These are phyloP conservation scores for Spodoptera picta DNA, from an alignment of 2,888 invertebrate species.

Conservation along the genomic window DNA sequence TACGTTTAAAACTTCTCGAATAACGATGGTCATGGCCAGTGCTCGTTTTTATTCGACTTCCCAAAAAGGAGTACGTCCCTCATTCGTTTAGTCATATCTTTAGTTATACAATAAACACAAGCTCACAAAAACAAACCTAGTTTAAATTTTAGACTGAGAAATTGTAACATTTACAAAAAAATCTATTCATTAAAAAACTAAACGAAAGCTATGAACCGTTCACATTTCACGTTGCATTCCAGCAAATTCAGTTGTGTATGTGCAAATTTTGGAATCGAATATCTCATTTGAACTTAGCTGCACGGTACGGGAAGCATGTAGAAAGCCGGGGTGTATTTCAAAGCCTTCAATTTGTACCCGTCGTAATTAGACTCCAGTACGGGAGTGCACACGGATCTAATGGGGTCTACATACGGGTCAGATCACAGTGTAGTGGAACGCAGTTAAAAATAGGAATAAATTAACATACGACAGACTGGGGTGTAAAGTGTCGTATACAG, in stretches of 20 bases:
- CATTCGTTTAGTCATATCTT: too few species aligned
- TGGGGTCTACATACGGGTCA: constrained; percentile 56
- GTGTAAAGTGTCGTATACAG: constrained; percentile 25
- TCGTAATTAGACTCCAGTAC: constrained; percentile 72
- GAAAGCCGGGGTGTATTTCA: constrained; percentile 67
- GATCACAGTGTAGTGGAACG: constrained; percentile 49
- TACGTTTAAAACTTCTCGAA: too few species aligned
- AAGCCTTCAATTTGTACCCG: constrained; percentile 75
- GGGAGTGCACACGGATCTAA: constrained; percentile 57
- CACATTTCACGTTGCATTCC: constrained; percentile 23
- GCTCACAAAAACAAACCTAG: not conserved
- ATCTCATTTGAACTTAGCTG: constrained; percentile 62
- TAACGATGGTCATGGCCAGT: too few species aligned
- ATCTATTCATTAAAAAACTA: constrained; percentile 5
- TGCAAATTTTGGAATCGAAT: constrained; percentile 53
- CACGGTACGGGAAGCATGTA: constrained; percentile 57
- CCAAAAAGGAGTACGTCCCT: too few species aligned
- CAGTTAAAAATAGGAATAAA: constrained; percentile 46
- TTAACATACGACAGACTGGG: constrained; percentile 31
- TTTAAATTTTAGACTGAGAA: too few species aligned
- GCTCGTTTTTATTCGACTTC: too few species aligned
- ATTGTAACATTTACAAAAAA: constrained; percentile 11
- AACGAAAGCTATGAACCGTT: constrained; percentile 16
- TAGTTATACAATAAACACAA: too few species aligned
- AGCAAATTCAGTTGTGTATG: constrained; percentile 43